A percentile compares a stretch with the other conserved stretches of the same genome.
phyloP scores from a whole-genome alignment of 2,797 vertebrate genomes.

The Parambassis ranga region DNA sequence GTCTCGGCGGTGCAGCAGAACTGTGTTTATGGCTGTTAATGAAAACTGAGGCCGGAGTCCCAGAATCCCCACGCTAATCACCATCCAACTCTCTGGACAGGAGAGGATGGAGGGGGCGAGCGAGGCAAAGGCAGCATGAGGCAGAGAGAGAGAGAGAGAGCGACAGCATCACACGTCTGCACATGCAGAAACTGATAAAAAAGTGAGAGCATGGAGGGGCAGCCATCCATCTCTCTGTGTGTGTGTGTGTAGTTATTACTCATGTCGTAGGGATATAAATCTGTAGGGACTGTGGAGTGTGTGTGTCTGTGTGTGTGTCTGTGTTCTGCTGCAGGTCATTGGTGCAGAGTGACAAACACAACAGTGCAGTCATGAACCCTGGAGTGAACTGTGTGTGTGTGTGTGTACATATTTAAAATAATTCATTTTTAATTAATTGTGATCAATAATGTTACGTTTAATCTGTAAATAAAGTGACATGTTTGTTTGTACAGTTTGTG shows the following conservation, averaged over 20 bases:
- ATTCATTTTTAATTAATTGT: too few relatives aligned
- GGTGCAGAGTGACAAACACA: neutral
- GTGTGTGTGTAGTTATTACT: neutral
- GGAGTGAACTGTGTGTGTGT: neutral
- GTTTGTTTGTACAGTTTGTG: too few relatives aligned
- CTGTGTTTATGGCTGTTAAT: conserved; percentile 75
- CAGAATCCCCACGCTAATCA: conserved; percentile 72
- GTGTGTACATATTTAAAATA: too few relatives aligned
- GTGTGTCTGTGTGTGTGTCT: neutral
- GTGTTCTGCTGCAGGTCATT: neutral
- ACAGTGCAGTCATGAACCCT: neutral
- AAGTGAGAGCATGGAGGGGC: neutral
- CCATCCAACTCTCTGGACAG: conserved; percentile 68
- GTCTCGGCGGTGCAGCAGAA: conserved; percentile 56
- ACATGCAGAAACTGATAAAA: conserved; percentile 15
- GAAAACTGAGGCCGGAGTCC: conserved; percentile 70
- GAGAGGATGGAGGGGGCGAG: neutral
- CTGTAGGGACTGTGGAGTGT: neutral
- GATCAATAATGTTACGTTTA: too few relatives aligned
- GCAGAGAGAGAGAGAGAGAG: neutral
- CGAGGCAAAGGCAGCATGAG: too few relatives aligned
- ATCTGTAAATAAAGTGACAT: too few relatives aligned
- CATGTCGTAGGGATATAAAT: neutral
- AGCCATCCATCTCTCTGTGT: neutral
- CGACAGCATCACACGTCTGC: conserved; percentile 17